Percentiles rank a stretch among this genome's conserved stretches.
Evolutionary conservation across 2,888 invertebrate genomes (phyloP).

Genomic region (Vandiemenella viatica): DNA sequence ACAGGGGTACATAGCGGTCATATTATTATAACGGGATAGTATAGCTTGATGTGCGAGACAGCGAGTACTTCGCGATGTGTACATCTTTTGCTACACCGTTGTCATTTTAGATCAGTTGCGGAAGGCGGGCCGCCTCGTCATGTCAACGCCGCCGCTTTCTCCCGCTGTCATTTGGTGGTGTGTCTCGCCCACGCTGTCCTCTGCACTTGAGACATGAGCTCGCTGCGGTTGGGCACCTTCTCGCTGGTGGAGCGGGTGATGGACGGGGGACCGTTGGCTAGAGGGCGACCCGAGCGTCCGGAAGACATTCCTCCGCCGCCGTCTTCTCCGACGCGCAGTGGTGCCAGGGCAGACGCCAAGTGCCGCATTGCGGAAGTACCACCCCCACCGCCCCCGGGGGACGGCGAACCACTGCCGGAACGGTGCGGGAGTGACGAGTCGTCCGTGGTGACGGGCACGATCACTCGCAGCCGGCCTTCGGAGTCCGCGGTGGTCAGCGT

Average conservation of each 20-base stretch:
- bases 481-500: conserved; percentile 43
- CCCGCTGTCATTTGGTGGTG: conserved; percentile 53
- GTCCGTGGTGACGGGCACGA: conserved; percentile 38
- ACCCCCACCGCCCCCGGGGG: conserved; percentile 4
- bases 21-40: no score
- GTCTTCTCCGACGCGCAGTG: conserved; percentile 36
- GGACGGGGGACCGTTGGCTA: conserved; percentile 42
- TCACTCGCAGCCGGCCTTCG: conserved; percentile 43
- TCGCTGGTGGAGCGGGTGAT: conserved; percentile 72
- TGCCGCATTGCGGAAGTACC: conserved; percentile 7
- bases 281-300: conserved; percentile 16
- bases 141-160: no score
- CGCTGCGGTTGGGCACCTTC: conserved; percentile 70
- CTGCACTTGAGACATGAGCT: conserved; percentile 68
- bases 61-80: no score
- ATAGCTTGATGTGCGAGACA: no score
- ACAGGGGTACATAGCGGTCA: no score
- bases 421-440: conserved; percentile 3
- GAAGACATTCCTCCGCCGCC: conserved; percentile 26
- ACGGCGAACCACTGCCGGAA: conserved; percentile 18
- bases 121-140: no score
- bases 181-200: conserved; percentile 74
- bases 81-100: no score
- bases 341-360: conserved; percentile 19
- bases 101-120: no score